Evolutionary conservation across 2,797 vertebrate species (phyloP).

Genomic region (Spondyliosoma cantharus): DNA sequence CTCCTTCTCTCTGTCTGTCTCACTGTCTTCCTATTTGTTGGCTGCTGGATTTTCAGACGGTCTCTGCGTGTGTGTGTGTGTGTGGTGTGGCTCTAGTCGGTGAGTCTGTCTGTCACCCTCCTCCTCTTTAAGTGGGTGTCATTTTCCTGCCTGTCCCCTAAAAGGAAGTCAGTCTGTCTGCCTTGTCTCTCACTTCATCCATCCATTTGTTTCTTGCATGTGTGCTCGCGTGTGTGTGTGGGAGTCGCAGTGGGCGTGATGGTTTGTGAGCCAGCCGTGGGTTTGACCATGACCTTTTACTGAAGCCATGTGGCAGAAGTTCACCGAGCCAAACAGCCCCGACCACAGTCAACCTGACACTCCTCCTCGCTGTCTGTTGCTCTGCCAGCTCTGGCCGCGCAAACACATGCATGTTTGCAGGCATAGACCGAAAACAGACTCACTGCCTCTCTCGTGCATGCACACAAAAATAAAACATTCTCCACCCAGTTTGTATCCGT

Average conservation of each 20-base stretch:
- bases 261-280: constrained; percentile 65
- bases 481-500: constrained; percentile 34
- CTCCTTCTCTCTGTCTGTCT: constrained; percentile 40
- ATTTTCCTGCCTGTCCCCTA: constrained; percentile 54
- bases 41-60: constrained; percentile 47
- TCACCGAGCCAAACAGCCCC: constrained; percentile 65
- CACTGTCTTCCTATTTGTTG: constrained; percentile 37
- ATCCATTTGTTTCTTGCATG: constrained; percentile 28
- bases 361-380: constrained; percentile 62
- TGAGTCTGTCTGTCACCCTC: constrained; percentile 64
- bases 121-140: constrained; percentile 61
- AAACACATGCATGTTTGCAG: constrained; percentile 61
- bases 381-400: constrained; percentile 54
- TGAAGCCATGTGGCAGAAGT: constrained; percentile 72
- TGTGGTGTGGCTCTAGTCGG: constrained; percentile 9
- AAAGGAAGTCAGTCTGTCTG: constrained; percentile 60
- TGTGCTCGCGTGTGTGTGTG: constrained; percentile 21
- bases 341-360: constrained; percentile 66
- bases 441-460: constrained; percentile 20
- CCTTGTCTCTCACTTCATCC: constrained; percentile 49
- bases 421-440: constrained; percentile 58
- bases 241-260: constrained; percentile 66
- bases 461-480: constrained; percentile 15
- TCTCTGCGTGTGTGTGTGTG: constrained; percentile 14
- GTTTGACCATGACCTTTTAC: constrained; percentile 82